Base-by-base conservation (phyloP, 2,888 invertebrate genomes). In the Bugulina stolonifera region DNA sequence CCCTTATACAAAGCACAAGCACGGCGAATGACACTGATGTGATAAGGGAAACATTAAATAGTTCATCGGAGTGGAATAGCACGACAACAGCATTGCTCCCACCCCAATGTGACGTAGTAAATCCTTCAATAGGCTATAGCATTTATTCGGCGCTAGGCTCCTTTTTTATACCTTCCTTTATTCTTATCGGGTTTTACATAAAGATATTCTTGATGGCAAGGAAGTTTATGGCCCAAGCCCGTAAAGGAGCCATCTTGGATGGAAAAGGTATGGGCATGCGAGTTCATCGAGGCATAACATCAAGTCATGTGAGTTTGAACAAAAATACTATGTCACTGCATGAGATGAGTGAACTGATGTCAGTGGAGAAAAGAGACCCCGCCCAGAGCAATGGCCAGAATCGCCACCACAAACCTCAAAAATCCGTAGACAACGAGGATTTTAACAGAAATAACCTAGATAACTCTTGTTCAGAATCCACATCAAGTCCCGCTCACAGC, bases 181-280 rank as follows among this genome's bases (percentile, higher is more conserved):
- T 97, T 77, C 97, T 97, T 93, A 88, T 95, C 79, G 96, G 95
- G 88, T 96, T 97, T 88, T 97, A 97, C 85, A 94, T 94, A 92
- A 89, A 93, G 78, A 97, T 97, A 79, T 97, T 96, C 87, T 89
- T 92, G 77, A 94, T 96, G 1, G 98, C 97, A 0, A 82, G 75
- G 74, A 81, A 77, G 77, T 84, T 80, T 75, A 85, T 79, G 71
- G 80, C 75, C 74, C 84, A 80, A 0, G 71, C 81, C 23, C 75
- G 78, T n/a, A 77, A 77, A 52, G 83, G 83, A 0, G 78, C 81
- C 27, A 70, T 83, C 10, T 79, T 77, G 23, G 79, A 79, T 3
- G 76, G 76, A 43, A 70, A 72, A 27, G 72, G 72, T 34, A 69
- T 35, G 14, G 75, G 72, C 14, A 85, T 96, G 74, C 88, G 95